Evolutionary conservation across 2,113 vertebrate genomes (phyloP), one percentile per base, ranked within the genome.

Genomic region (Rousettus leschenaultii): DNA sequence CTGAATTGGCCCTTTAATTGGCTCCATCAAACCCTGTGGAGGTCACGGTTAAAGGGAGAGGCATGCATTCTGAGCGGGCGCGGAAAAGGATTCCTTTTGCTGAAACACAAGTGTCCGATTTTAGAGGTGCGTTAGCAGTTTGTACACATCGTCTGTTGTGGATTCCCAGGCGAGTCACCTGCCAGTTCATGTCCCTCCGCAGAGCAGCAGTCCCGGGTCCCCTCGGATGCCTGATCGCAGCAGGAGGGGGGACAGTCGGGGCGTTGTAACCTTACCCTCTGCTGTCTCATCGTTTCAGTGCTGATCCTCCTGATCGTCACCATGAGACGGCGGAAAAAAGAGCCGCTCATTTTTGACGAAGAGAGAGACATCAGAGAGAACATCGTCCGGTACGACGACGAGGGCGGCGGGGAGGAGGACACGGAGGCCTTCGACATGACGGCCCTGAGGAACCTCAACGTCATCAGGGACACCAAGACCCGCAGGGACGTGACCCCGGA

Each of bases 401-500:
- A 99, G 86, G 99, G 99, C 0, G 99, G 99, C 0, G 99, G 99
- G 30, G 99, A 99, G 97, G 99, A 99, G 94, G 99, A 99, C 98
- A 99, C 99, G 0, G 99, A 99, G 89, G 99, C 99, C 59, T 99
- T 99, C 61, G 99, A 99, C 97, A 99, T 99, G 99, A 99, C 99
- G 0, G 98, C 99, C 2, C 98, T 99, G 19, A 99, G 99, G 80
- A 99, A 99, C 97, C 99, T 99, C 16, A 99, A 99, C 21, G 98
- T 99, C 97, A 99, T 99, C 45, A 96, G 99, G 40, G 99, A 99
- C 93, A 98, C 98, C 92, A 99, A 98, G 97, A 98, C 98, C 11
- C 99, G 99, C 24, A 98, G 99, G 79, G 99, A 99, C 5, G 99
- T 99, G 97, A 99, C 99, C 0, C 99, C 99, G 0, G 99, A 99